These are phyloP conservation scores for Podarcis muralis DNA, from an alignment of 2,113 vertebrate species.

Conservation along the genomic window DNA sequence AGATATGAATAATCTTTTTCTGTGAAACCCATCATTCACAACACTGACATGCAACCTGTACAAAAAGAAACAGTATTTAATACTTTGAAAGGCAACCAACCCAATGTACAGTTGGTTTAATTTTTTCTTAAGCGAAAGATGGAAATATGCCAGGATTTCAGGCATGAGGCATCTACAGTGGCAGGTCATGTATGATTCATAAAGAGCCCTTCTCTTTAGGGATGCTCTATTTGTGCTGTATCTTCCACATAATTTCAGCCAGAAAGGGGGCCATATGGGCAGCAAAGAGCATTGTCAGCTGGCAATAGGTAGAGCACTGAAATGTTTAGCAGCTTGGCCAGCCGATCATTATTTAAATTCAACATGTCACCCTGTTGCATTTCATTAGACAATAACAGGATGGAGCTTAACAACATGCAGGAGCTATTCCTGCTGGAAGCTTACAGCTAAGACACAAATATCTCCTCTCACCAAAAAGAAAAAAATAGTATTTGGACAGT, in stretches of 20 bases:
- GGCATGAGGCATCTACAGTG: background rate
- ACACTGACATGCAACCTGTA: background rate
- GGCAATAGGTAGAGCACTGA: background rate
- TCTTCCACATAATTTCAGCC: background rate
- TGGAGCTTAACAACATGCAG: rapidly evolving
- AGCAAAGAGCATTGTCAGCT: background rate
- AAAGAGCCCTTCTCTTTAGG: background rate
- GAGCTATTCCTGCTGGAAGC: background rate
- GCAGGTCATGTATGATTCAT: background rate
- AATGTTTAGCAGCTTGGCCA: background rate
- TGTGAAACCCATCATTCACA: background rate
- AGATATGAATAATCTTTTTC: background rate
- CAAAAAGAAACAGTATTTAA: background rate
- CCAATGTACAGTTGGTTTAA: background rate
- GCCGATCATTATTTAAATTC: slow-evolving; percentile 5
- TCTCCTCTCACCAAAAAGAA: background rate
- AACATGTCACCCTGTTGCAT: background rate
- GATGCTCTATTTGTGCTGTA: background rate
- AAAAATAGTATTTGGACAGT: too few species aligned
- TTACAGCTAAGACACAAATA: background rate
- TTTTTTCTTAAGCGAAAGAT: background rate
- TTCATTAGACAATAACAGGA: background rate
- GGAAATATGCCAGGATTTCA: background rate
- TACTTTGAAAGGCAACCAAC: background rate
- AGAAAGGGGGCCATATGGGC: background rate